Base-by-base conservation (phyloP, 2,888 invertebrate species). In the Linnaemya vulpina region DNA sequence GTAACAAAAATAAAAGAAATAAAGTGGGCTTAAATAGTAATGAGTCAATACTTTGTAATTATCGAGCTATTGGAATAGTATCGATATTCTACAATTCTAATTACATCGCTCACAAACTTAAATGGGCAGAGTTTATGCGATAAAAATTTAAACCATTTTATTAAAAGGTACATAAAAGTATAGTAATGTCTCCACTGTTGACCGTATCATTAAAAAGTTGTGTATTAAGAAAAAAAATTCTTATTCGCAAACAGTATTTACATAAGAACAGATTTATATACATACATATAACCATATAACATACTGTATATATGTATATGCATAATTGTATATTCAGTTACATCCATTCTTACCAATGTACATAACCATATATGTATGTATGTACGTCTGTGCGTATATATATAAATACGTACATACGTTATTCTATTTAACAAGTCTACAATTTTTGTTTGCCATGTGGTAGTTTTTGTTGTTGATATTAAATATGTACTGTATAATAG, bases 401-500 rank as follows among this genome's bases (percentile, higher is more conserved):
- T 58, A 35, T 9, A n/a, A n/a, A 22, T 63, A 43, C 43, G 10
- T 49, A 35, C 17, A 11, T 46, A 49, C 30, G 2, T 3, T 65
- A 49, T 46, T 17, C 5, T 5, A 51, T 62, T 30, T 80, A 74
- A 67, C 40, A 83, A 83, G 65, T 73, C 71, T 77, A 75, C 82
- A 83, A 55, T 38, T 77, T 65, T 40, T 9, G 38, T 71, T 35
- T 82, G 76, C 76, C 70, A 83, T 83, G 67, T 83, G 74, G 62
- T 83, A 55, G 46, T 46, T 78, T 62, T 74, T 79, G 55, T 76
- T 82, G 25, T 74, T 83, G 73, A 17, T 62, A 62, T 68, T 55
- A 55, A 70, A 75, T 63, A 43, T 25, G 8, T 30, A 49, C 17
- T 46, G 13, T 25, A 55, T 75, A 65, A 25, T 58, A 77, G n/a